These are phyloP conservation scores for Garrulus glandarius DNA, from an alignment of 2,797 vertebrate genomes.

Conservation along the genomic window DNA sequence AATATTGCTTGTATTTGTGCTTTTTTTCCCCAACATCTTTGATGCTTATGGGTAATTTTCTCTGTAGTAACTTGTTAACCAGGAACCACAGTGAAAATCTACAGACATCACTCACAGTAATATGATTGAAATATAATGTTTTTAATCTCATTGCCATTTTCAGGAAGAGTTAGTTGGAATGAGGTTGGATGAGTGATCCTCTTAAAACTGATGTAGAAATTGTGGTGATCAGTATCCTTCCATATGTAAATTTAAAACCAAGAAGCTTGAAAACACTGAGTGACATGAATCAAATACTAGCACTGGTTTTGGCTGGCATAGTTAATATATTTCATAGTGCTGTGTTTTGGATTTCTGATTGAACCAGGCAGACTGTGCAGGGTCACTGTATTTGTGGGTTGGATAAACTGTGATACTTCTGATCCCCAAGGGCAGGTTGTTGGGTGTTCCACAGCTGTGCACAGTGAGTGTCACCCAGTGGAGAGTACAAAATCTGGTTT, in stretches of 20 bases:
- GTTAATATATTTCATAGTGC: neutral
- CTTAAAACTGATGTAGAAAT: neutral
- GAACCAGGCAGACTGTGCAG: neutral
- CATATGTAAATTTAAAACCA: neutral
- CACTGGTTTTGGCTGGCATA: neutral
- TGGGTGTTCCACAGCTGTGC: neutral
- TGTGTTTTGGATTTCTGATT: neutral
- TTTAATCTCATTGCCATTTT: neutral
- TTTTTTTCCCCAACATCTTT: neutral
- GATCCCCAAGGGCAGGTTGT: neutral
- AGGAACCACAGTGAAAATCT: neutral
- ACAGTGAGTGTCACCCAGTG: neutral
- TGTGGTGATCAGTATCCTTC: neutral
- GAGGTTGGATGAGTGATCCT: neutral
- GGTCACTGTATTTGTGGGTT: accelerated
- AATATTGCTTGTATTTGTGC: neutral
- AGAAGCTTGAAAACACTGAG: neutral
- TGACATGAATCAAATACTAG: neutral
- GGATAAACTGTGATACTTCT: neutral
- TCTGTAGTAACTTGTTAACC: neutral
- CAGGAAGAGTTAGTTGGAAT: neutral
- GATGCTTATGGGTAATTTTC: neutral
- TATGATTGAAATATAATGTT: neutral
- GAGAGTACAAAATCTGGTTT: neutral
- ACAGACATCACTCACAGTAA: neutral